These are phyloP conservation scores for Trichonephila clavipes DNA, from an alignment of 1,140 invertebrate species.

Conservation along the genomic window DNA sequence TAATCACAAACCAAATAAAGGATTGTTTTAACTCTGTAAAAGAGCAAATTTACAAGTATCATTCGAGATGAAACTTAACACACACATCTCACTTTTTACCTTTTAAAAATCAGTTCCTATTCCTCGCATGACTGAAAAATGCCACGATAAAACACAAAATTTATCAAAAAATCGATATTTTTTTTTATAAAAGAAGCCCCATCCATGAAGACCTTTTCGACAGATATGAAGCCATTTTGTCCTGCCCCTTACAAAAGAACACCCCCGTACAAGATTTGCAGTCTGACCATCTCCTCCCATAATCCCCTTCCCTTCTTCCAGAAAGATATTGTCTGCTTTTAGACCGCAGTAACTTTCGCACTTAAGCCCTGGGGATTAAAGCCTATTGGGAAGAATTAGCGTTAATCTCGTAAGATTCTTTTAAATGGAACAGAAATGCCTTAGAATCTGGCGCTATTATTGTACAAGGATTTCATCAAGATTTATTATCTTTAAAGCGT, in stretches of 20 bases:
- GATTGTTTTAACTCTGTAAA: too few relatives aligned
- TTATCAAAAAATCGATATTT: too few relatives aligned
- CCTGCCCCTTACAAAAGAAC: background rate
- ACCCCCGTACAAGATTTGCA: background rate
- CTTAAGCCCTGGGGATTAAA: constrained; percentile 52
- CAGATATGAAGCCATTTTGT: background rate
- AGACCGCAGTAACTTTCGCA: constrained; percentile 33
- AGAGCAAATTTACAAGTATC: too few relatives aligned
- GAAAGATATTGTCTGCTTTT: constrained; percentile 38
- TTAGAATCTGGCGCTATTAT: constrained; percentile 26
- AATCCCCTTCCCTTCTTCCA: background rate
- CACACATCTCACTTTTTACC: too few relatives aligned
- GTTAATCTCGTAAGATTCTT: constrained; percentile 53
- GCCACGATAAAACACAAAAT: too few relatives aligned
- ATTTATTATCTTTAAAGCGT: constrained; percentile 6
- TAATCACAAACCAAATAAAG: too few relatives aligned
- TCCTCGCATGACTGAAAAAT: too few relatives aligned
- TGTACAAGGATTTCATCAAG: background rate
- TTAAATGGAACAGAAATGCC: constrained; percentile 51
- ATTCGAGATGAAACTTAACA: too few relatives aligned
- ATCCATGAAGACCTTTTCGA: too few relatives aligned
- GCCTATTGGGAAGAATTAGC: constrained; percentile 41
- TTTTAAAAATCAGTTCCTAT: too few relatives aligned
- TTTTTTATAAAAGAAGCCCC: too few relatives aligned
- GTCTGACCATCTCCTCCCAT: background rate